A percentile compares a stretch with the other conserved stretches of the same genome.
These are phyloP conservation scores for Hylia prasina DNA, from an alignment of 2,113 vertebrate genomes.

Conservation along the genomic window DNA sequence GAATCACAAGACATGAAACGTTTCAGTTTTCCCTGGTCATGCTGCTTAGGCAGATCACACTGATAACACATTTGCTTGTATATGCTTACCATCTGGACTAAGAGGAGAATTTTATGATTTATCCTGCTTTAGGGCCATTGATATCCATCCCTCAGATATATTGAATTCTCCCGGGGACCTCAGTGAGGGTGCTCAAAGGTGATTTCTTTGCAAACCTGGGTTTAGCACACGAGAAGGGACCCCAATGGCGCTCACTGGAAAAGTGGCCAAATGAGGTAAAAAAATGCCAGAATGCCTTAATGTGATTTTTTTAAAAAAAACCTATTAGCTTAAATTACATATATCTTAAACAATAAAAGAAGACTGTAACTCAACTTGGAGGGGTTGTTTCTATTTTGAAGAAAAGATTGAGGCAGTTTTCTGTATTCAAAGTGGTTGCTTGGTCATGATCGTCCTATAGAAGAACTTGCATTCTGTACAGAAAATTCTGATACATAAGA, in stretches of 20 bases:
- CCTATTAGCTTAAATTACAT: neutral
- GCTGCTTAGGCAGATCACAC: neutral
- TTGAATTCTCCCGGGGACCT: neutral
- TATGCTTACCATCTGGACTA: neutral
- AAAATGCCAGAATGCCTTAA: neutral
- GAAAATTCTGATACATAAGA: neutral
- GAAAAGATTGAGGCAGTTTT: neutral
- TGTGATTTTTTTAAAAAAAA: neutral
- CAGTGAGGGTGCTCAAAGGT: neutral
- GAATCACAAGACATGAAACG: fast-evolving
- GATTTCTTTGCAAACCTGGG: neutral
- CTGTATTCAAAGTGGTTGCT: neutral
- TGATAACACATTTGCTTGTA: neutral
- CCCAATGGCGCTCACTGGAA: neutral
- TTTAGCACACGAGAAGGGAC: neutral
- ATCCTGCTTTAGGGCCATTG: neutral
- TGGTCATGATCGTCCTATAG: neutral
- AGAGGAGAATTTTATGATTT: neutral
- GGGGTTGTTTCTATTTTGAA: neutral
- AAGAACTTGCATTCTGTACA: neutral
- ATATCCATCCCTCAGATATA: neutral
- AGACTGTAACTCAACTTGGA: neutral
- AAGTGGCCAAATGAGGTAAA: neutral
- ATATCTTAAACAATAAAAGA: neutral
- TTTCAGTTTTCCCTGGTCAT: neutral